Evolutionary conservation across 1,140 invertebrate genomes (phyloP).

Genomic region (Aphelinus certus): DNA sequence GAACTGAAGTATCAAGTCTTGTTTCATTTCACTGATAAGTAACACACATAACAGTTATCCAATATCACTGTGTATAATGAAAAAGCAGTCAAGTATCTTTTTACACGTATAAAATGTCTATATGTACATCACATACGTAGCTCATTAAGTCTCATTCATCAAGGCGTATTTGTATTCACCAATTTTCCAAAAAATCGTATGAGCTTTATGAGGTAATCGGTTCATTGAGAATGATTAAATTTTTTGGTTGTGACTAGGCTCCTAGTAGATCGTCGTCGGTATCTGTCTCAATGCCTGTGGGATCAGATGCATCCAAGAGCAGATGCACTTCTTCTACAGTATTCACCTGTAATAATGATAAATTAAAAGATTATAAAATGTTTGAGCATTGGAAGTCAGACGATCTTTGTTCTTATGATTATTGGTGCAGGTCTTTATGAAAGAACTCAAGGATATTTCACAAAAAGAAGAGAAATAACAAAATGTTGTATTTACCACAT

Average conservation of each 20-base stretch:
- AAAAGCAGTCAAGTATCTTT: no score
- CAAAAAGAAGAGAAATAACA: slow-evolving; percentile 1
- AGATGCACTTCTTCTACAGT: slow-evolving; percentile 29
- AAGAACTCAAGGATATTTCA: background rate
- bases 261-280: slow-evolving; percentile 27
- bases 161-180: no score
- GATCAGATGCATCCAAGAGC: slow-evolving; percentile 23
- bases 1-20: no score
- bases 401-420: slow-evolving; percentile 1
- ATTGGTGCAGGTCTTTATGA: background rate
- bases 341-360: slow-evolving; percentile 28
- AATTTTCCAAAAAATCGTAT: no score
- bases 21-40: no score
- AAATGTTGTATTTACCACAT: background rate
- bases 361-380: background rate
- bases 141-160: no score
- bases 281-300: slow-evolving; percentile 13
- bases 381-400: background rate
- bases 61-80: no score
- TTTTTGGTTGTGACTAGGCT: background rate
- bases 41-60: no score
- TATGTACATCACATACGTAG: no score
- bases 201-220: no score
- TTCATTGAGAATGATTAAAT: no score
- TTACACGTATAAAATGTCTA: no score